Base-by-base conservation (phyloP, 2,888 invertebrate genomes). In the Drosophila pegasa region DNA sequence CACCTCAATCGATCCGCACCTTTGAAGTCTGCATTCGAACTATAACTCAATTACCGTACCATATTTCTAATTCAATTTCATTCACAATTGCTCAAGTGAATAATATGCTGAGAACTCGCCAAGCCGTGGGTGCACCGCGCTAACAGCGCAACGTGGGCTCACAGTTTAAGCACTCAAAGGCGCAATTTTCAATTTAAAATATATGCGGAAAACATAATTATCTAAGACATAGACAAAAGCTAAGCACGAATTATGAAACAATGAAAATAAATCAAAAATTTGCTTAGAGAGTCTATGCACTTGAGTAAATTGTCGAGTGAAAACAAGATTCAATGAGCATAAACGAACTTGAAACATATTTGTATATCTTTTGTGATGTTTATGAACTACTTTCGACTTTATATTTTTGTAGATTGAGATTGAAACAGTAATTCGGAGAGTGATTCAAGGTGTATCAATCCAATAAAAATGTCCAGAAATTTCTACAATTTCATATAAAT, bases 81-180 rank as follows among this genome's bases (percentile, higher is more conserved):
- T 48, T 14, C 47, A 48, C 27, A 29, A 18, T 47, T 7, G 7
- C 29, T 31, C 31, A 22, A 50, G 50, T 35, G 35, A 1, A 35
- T 50, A 50, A 50, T 50, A 50, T 35, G 50, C 33, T 48, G 48
- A 48, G 48, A 48, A 48, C n/a, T 50, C 9, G n/a, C n/a, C n/a
- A 47, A 14, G 14, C 29, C 10, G 50, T 50, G 33, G 33, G 29
- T 14, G 22, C n/a, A 9, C n/a, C 14, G 14, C 16, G 12, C 29
- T 0, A 10, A 27, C 1, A 29, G 1, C n/a, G 1, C n/a, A 20
- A 33, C 25, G 50, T 50, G 50, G 50, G 50, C 9, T 8, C 10
- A n/a, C 8, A 14, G 22, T 22, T 50, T 50, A 22, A 33, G 20
- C 20, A 48, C 33, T 47, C 5, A 2, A 43, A 43, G 18, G n/a